Evolutionary conservation across 2,113 vertebrate genomes (phyloP), one percentile per base, ranked within the genome.

Genomic region (Ptychochromis oligacanthus): DNA sequence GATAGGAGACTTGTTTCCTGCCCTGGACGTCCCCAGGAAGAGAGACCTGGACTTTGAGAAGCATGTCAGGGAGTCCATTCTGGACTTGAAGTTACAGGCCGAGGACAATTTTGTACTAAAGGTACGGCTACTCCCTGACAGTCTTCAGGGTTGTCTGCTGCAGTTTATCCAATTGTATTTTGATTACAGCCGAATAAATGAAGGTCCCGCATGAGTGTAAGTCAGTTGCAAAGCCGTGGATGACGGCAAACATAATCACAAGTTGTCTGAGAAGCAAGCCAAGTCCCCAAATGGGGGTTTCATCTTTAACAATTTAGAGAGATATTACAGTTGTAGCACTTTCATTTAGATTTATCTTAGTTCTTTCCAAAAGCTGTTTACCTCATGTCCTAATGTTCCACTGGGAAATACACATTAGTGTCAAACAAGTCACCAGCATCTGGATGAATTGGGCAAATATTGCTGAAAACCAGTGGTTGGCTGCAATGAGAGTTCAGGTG

Each of bases 71-170:
- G 94, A 97, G 80, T 97, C 98, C 0, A 92, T 99, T 6, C 58
- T 98, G 92, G 97, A 97, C 54, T 95, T 99, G 22, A 96, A 93
- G 46, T 88, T 99, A 74, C 98, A 99, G 81, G 95, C 98, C 0
- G 98, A 99, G 84, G 98, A 99, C 80, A 98, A 96, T 93, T 99
- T 99, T 90, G 94, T 99, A 52, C 96, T 99, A 24, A 99, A 99
- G 95, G 98, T 99, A 92, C 82, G 77, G 96, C 96, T 28, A 90
- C 17, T n/a, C 7, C 43, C 67, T 24, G 26, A 80, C 52, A 8
- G 0, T 3, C 31, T 15, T 55, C 31, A 2, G 22, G 0, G 22
- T 46, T 26, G 55, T 67, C 55, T 79, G 49, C 46, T 60, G 52
- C 72, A 26, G 55, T 79, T 86, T 59, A 81, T 87, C 36, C 5